phyloP scores from a whole-genome alignment of 2,797 vertebrate genomes.

The Sarcophilus harrisii region DNA sequence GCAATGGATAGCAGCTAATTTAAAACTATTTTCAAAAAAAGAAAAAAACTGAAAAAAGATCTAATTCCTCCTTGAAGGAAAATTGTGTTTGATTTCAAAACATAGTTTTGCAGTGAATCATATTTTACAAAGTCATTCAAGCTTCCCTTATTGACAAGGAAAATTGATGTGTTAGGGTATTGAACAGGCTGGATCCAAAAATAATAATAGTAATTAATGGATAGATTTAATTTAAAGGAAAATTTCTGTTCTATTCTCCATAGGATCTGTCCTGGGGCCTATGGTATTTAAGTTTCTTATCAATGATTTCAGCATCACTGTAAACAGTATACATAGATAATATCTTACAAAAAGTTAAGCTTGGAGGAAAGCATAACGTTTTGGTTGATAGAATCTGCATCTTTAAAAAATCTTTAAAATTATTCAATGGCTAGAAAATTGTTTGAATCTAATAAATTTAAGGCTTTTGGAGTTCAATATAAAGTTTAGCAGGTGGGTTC shows the following conservation, averaged over 20 bases:
- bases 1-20: neutral
- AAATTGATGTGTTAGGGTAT: neutral
- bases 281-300: neutral
- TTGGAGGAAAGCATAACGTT: neutral
- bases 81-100: neutral
- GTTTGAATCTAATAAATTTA: neutral
- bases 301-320: neutral
- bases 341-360: neutral
- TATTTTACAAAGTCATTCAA: neutral
- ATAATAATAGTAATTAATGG: neutral
- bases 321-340: neutral
- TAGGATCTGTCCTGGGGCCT: neutral
- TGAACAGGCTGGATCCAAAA: neutral
- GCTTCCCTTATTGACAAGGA: neutral
- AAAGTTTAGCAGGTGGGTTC: neutral
- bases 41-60: neutral
- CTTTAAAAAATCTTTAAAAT: neutral
- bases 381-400: neutral
- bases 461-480: neutral
- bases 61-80: neutral
- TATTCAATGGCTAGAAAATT: neutral
- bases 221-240: neutral
- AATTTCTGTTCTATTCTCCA: neutral
- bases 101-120: neutral
- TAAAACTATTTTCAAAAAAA: neutral